Evolutionary conservation across 1,140 invertebrate species (phyloP).

Genomic region (Episyrphus balteatus): DNA sequence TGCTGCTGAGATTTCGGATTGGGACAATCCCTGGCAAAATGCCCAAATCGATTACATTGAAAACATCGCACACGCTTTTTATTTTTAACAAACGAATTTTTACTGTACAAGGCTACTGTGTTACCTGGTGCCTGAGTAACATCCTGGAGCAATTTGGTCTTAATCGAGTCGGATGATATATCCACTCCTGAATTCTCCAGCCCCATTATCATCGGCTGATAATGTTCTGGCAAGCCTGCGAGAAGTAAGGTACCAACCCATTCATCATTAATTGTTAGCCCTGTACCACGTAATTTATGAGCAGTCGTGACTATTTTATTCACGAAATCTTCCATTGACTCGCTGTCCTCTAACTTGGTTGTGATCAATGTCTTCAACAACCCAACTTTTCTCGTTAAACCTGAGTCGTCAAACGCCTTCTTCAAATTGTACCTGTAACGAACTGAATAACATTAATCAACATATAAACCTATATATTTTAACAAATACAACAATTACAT

Average conservation of each 20-base stretch:
- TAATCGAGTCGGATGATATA: conserved; percentile 29
- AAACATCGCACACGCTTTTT: too few relatives aligned
- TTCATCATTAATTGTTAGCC: conserved; percentile 25
- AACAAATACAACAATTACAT: too few relatives aligned
- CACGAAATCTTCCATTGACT: conserved; percentile 26
- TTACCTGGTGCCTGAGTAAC: too few relatives aligned
- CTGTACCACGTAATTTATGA: conserved; percentile 21
- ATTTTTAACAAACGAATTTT: too few relatives aligned
- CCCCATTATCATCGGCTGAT: conserved; percentile 36
- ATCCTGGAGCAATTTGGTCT: conserved; percentile 35
- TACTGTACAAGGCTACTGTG: too few relatives aligned
- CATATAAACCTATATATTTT: too few relatives aligned
- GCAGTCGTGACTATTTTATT: conserved; percentile 26
- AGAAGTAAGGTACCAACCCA: conserved; percentile 28
- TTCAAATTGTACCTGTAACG: conserved; percentile 17
- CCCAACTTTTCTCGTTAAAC: conserved; percentile 25
- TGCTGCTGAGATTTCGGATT: too few relatives aligned
- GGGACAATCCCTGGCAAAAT: too few relatives aligned
- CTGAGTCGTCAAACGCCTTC: conserved; percentile 24
- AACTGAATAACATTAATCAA: too few relatives aligned
- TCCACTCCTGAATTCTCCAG: conserved; percentile 21
- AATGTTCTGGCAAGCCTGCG: conserved; percentile 27
- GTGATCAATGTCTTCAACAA: conserved; percentile 21
- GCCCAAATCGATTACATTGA: too few relatives aligned
- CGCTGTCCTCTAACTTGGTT: conserved; percentile 17